Conservation (phyloP, 1,140 invertebrate species). For the Lamellibrachia luymesi region DNA sequence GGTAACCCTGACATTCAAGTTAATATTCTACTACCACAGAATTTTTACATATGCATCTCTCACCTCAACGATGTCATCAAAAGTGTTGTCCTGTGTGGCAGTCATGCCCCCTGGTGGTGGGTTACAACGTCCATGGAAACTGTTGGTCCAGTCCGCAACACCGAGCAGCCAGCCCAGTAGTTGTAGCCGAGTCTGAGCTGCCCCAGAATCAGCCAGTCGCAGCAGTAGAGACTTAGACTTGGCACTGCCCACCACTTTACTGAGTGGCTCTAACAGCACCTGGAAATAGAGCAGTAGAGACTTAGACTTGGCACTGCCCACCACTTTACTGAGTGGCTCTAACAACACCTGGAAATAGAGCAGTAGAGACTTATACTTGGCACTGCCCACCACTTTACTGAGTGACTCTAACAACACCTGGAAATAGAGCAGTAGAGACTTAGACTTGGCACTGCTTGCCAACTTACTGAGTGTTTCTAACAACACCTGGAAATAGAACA, state of each 20-base stretch:
- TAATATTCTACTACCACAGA: neutral
- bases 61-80: neutral
- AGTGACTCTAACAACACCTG: slow-evolving; percentile 40
- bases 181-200: slow-evolving; percentile 32
- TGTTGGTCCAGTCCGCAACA: slow-evolving; percentile 44
- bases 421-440: slow-evolving; percentile 19
- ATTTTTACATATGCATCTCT: neutral
- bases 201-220: slow-evolving; percentile 31
- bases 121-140: slow-evolving; percentile 23
- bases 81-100: neutral
- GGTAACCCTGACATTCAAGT: neutral
- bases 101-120: neutral
- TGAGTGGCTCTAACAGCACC: slow-evolving; percentile 51
- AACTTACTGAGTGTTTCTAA: slow-evolving; percentile 49
- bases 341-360: slow-evolving; percentile 44
- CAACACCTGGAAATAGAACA: slow-evolving; percentile 39
- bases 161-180: slow-evolving; percentile 47
- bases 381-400: too few species aligned
- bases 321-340: slow-evolving; percentile 48
- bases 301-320: slow-evolving; percentile 49
- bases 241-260: slow-evolving; percentile 47
- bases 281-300: neutral
- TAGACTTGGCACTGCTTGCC: slow-evolving; percentile 46
- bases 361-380: slow-evolving; percentile 19
- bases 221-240: slow-evolving; percentile 45